These are phyloP conservation scores for Paedocypris sp. DNA, from an alignment of 2,113 vertebrate species.

Conservation along the genomic window DNA sequence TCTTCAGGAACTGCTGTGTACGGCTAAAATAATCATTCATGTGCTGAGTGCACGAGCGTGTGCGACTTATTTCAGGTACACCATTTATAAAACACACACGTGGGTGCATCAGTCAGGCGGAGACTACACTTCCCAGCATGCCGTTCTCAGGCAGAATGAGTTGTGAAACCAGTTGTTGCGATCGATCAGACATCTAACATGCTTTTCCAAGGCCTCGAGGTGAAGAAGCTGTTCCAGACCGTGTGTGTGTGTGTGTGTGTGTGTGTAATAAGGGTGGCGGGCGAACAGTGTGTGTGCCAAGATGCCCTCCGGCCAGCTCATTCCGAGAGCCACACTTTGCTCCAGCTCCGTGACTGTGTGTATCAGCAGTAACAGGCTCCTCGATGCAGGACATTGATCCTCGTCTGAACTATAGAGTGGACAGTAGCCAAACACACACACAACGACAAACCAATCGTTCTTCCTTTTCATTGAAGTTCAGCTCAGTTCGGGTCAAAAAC, in stretches of 20 bases:
- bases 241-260: neutral
- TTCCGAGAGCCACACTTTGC: neutral
- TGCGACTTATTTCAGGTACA: too few species aligned
- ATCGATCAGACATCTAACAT: neutral
- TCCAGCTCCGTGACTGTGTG: neutral
- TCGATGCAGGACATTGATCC: constrained; percentile 22
- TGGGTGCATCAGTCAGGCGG: neutral
- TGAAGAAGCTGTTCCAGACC: neutral
- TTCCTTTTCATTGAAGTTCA: neutral
- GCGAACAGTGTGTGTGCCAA: constrained; percentile 8
- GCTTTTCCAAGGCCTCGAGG: neutral
- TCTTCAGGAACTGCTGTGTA: too few species aligned
- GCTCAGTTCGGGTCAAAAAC: constrained; percentile 6
- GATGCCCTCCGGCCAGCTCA: constrained; percentile 1
- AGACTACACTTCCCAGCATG: neutral
- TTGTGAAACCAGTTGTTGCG: neutral
- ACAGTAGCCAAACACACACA: constrained; percentile 2
- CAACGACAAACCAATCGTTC: constrained; percentile 10
- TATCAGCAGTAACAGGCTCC: constrained; percentile 16
- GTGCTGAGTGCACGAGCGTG: too few species aligned
- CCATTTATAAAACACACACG: too few species aligned
- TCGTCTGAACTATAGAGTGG: constrained; percentile 15
- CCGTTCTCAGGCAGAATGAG: neutral
- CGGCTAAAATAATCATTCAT: too few species aligned
- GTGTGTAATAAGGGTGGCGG: neutral